Evolutionary conservation across 2,888 invertebrate genomes (phyloP).

Genomic region (Ceraclea dissimilis): DNA sequence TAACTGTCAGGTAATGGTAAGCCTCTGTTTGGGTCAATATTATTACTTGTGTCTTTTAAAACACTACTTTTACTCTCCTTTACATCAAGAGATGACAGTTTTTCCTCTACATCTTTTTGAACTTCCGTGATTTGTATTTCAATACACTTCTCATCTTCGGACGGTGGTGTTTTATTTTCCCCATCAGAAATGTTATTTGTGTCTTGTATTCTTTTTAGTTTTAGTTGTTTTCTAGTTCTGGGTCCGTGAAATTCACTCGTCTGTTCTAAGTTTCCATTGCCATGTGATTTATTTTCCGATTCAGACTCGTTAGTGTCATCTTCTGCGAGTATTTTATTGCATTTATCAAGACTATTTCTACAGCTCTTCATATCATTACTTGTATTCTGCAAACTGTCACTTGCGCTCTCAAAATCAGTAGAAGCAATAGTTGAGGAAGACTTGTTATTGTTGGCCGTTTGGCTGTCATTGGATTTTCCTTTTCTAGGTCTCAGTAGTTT

Average conservation of each 20-base stretch:
- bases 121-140: neutral
- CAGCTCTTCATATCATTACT: too few relatives aligned
- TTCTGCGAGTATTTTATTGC: too few relatives aligned
- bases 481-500: too few relatives aligned
- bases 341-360: too few relatives aligned
- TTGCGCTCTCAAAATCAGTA: too few relatives aligned
- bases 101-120: neutral
- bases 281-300: neutral
- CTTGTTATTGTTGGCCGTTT: too few relatives aligned
- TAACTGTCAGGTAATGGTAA: slow-evolving; percentile 8
- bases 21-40: neutral
- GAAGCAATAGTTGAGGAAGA: too few relatives aligned
- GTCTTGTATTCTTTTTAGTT: neutral
- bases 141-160: neutral
- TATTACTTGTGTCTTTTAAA: neutral
- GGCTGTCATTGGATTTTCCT: too few relatives aligned
- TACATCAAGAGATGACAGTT: neutral
- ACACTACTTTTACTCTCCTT: neutral
- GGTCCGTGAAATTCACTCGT: neutral
- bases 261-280: neutral
- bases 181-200: neutral
- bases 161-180: neutral
- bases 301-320: too few relatives aligned
- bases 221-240: neutral
- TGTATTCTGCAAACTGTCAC: too few relatives aligned